Evolutionary conservation across 2,888 invertebrate species (phyloP).

Genomic region (Leptinotarsa tumamoca): DNA sequence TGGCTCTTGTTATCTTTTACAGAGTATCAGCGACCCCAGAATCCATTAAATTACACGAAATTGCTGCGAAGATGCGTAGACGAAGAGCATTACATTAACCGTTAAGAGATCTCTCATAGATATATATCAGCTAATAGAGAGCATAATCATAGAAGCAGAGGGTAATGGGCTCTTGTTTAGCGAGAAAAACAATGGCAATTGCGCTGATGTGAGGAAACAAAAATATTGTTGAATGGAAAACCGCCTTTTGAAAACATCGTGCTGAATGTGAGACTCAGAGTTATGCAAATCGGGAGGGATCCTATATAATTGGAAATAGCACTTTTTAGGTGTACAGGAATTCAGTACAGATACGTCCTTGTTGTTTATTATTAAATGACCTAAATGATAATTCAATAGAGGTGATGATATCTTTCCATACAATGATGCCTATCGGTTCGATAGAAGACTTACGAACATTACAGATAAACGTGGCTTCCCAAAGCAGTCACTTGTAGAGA

Average conservation of each 20-base stretch:
- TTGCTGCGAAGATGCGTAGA: slow-evolving; percentile 42
- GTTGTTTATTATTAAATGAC: too few species aligned
- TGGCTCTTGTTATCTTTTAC: slow-evolving; percentile 34
- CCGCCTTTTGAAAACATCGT: neutral
- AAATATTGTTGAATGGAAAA: neutral
- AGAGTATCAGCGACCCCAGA: slow-evolving; percentile 33
- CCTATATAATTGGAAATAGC: too few species aligned
- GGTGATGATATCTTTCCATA: too few species aligned
- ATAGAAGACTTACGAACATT: too few species aligned
- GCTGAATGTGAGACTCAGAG: neutral
- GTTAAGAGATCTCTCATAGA: slow-evolving; percentile 45
- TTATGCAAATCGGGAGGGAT: neutral
- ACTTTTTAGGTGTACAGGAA: too few species aligned
- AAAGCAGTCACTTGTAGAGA: too few species aligned
- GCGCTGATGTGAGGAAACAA: neutral
- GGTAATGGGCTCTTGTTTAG: slow-evolving; percentile 3
- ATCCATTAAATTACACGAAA: slow-evolving; percentile 41
- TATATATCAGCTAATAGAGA: slow-evolving; percentile 40
- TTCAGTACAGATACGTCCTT: too few species aligned
- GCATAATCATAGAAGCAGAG: slow-evolving; percentile 32
- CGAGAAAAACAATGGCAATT: slow-evolving; percentile 12
- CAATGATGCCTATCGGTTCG: too few species aligned
- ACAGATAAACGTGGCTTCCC: too few species aligned
- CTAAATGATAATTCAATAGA: too few species aligned
- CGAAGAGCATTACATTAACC: slow-evolving; percentile 41